Conservation (phyloP, 2,113 vertebrate genomes). For the Ceratotherium simum region DNA sequence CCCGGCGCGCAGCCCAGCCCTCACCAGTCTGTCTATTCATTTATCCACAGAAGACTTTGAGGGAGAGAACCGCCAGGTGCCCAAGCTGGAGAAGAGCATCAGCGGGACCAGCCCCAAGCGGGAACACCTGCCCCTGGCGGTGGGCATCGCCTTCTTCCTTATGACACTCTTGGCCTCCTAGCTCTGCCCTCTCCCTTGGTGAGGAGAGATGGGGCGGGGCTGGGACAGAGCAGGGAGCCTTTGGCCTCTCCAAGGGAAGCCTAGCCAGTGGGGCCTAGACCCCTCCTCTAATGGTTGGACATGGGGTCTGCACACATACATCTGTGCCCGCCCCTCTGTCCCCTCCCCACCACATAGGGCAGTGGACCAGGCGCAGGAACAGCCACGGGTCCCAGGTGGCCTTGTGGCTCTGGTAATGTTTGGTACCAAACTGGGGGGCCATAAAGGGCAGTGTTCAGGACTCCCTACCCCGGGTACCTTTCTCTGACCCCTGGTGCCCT, state of each 20-base stretch:
- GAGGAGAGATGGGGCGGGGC: constrained; percentile 53
- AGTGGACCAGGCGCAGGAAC: constrained; percentile 52
- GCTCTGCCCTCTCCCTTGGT: constrained; percentile 77
- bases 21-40: constrained; percentile 58
- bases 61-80: constrained; percentile 90
- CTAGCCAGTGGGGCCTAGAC: constrained; percentile 9
- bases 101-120: constrained; percentile 96
- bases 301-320: constrained; percentile 44
- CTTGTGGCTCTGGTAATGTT: constrained; percentile 69
- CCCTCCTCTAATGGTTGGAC: background rate
- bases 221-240: constrained; percentile 19
- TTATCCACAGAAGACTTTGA: constrained; percentile 91
- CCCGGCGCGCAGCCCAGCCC: background rate
- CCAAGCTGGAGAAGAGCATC: constrained; percentile 98
- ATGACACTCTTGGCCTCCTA: constrained; percentile 94
- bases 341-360: constrained; percentile 49
- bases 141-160: constrained; percentile 93
- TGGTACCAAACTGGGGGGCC: constrained; percentile 70
- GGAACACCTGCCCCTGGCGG: constrained; percentile 94
- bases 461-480: constrained; percentile 54
- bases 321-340: constrained; percentile 41
- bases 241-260: background rate
- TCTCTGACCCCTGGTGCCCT: constrained; percentile 54
- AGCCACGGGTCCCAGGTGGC: constrained; percentile 44
- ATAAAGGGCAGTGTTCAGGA: constrained; percentile 69